These are phyloP conservation scores for Cotesia chilonis DNA, from an alignment of 1,140 invertebrate species.

Conservation along the genomic window DNA sequence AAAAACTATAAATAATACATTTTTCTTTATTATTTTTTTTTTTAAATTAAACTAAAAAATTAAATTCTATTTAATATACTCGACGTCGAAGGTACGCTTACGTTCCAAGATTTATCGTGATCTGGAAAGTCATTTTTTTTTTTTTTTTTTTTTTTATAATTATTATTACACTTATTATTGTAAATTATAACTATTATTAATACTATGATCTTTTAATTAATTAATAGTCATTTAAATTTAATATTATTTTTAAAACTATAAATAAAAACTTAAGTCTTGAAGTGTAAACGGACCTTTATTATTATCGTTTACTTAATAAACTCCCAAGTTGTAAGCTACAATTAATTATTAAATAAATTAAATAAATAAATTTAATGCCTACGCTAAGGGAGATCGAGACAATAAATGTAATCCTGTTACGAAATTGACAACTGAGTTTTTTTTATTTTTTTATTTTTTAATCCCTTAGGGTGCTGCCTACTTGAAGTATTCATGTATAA, in stretches of 20 bases:
- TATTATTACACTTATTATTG: too few relatives aligned
- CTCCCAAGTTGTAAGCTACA: constrained; percentile 59
- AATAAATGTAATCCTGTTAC: constrained; percentile 67
- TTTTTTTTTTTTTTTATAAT: too few relatives aligned
- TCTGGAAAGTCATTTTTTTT: constrained; percentile 19
- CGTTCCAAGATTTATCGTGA: constrained; percentile 49
- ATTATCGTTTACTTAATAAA: constrained; percentile 34
- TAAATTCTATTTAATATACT: constrained; percentile 39
- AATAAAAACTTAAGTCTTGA: constrained; percentile 28
- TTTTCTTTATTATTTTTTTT: constrained; percentile 25
- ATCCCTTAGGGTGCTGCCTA: constrained; percentile 64
- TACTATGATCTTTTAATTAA: constrained; percentile 10
- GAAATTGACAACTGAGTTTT: constrained; percentile 64
- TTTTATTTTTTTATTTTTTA: constrained; percentile 61
- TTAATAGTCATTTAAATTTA: not conserved
- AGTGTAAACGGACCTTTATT: constrained; percentile 44
- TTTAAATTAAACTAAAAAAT: constrained; percentile 19
- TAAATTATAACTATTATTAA: not conserved
- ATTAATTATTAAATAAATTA: constrained; percentile 36
- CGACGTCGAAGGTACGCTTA: constrained; percentile 46
- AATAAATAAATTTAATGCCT: constrained; percentile 52
- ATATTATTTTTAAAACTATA: constrained; percentile 12
- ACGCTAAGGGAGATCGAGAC: constrained; percentile 62
- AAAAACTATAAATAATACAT: constrained; percentile 4
- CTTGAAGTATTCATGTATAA: constrained; percentile 54